Conservation (phyloP, 1,140 invertebrate genomes). For the Nasonia vitripennis region DNA sequence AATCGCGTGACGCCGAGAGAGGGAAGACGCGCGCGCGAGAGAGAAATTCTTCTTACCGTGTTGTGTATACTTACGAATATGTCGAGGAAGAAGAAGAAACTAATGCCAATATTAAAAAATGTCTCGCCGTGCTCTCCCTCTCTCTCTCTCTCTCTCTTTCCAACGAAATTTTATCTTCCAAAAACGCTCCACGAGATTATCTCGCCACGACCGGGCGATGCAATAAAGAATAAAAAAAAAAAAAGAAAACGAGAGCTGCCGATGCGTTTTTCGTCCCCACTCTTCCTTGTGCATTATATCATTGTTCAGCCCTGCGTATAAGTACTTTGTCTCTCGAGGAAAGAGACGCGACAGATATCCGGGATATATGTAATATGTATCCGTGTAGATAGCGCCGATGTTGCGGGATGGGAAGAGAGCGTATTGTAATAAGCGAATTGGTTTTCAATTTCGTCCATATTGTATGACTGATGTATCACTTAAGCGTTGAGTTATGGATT, state of each 20-base stretch:
- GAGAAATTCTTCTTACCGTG: background rate
- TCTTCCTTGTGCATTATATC: background rate
- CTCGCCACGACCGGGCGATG: background rate
- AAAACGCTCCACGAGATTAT: background rate
- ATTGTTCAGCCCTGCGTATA: background rate
- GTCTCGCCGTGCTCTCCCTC: background rate
- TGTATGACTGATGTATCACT: background rate
- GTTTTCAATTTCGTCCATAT: background rate
- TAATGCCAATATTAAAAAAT: constrained; percentile 28
- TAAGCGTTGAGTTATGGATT: background rate
- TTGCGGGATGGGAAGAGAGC: background rate
- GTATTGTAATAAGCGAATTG: constrained; percentile 1
- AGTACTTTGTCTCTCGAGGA: background rate
- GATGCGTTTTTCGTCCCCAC: background rate
- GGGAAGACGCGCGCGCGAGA: background rate
- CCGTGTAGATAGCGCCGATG: background rate
- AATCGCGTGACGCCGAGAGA: background rate
- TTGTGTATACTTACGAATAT: background rate
- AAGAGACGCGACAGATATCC: background rate
- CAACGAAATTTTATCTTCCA: background rate
- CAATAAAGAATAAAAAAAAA: background rate
- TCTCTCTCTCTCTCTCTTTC: background rate
- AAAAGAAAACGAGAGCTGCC: background rate
- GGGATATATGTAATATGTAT: background rate
- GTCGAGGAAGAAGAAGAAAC: background rate